Evolutionary conservation across 2,888 invertebrate genomes (phyloP).

Genomic region (Tridacna gigas): DNA sequence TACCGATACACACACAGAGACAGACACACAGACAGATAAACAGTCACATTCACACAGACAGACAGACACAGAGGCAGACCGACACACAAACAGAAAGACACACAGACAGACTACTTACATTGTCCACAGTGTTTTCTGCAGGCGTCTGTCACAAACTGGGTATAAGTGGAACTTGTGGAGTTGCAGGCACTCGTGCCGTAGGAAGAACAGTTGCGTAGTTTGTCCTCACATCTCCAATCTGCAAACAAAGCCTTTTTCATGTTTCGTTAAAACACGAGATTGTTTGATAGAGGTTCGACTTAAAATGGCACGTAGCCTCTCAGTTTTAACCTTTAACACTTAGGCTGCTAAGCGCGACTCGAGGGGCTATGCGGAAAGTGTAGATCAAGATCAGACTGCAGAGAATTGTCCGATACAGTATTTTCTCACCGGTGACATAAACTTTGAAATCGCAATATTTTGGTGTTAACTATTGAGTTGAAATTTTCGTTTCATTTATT

Average conservation of each 20-base stretch:
- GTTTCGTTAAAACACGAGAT: too few relatives aligned
- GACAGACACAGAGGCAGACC: background rate
- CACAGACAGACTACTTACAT: conserved; percentile 36
- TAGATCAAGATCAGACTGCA: too few relatives aligned
- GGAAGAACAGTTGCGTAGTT: conserved; percentile 30
- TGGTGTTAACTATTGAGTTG: too few relatives aligned
- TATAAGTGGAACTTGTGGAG: background rate
- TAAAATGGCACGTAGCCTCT: too few relatives aligned
- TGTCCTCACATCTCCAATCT: conserved; percentile 55
- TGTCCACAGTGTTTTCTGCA: conserved; percentile 42
- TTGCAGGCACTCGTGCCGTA: conserved; percentile 33
- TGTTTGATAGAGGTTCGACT: too few relatives aligned
- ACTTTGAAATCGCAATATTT: too few relatives aligned
- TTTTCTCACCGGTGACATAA: too few relatives aligned
- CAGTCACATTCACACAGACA: background rate
- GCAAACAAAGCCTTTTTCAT: background rate
- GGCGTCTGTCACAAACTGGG: conserved; percentile 18
- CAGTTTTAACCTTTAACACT: too few relatives aligned
- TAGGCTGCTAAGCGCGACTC: too few relatives aligned
- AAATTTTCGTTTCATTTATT: too few relatives aligned
- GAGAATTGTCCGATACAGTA: too few relatives aligned
- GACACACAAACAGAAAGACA: background rate
- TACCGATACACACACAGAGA: background rate
- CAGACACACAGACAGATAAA: background rate
- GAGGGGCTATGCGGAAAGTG: too few relatives aligned